phyloP scores from a whole-genome alignment of 1,140 invertebrate species.

The Pantala flavescens region DNA sequence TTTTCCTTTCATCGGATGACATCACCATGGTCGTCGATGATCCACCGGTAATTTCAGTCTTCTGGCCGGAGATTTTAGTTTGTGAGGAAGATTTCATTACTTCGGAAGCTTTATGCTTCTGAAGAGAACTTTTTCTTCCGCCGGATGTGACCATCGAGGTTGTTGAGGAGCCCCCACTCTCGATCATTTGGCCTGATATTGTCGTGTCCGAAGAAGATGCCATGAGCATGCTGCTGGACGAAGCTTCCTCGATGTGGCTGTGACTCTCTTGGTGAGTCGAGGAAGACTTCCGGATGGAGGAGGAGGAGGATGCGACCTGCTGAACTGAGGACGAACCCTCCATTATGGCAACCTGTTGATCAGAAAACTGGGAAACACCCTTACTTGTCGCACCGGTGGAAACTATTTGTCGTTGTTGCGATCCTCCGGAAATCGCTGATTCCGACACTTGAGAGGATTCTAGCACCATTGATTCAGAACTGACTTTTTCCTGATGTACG shows the following conservation, averaged over 20 bases:
- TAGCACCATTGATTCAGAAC: conserved; percentile 2
- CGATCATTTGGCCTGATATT: neutral
- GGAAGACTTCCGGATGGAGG: neutral
- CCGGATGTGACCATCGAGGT: neutral
- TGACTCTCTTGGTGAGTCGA: neutral
- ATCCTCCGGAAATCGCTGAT: neutral
- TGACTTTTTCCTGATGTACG: neutral
- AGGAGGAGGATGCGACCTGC: neutral
- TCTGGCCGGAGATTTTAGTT: neutral
- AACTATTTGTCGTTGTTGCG: neutral
- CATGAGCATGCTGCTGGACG: neutral
- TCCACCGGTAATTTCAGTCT: neutral
- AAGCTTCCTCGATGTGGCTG: neutral
- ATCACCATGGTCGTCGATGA: neutral
- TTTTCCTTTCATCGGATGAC: neutral
- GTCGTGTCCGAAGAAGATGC: neutral
- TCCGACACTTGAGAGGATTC: neutral
- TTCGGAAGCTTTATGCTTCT: neutral
- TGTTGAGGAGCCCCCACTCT: neutral
- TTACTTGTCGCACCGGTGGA: neutral
- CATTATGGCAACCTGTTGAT: neutral
- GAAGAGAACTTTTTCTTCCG: neutral
- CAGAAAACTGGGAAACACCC: neutral
- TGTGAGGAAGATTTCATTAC: neutral
- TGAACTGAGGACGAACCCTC: neutral